Base-by-base conservation (phyloP, 2,888 invertebrate species). In the Eremobia ochroleuca region DNA sequence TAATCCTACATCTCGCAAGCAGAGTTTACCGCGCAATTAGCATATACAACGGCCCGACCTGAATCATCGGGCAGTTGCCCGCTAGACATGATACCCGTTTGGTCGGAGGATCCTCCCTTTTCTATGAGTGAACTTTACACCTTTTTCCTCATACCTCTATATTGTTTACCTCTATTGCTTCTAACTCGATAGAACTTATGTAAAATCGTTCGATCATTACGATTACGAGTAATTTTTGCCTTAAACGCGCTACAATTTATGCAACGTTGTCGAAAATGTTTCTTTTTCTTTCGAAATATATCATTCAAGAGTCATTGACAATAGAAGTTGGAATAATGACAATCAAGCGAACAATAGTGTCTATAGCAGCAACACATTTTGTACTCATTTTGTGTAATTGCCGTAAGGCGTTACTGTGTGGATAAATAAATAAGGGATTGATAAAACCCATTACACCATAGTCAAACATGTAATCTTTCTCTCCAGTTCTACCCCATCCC, bases 401-500 rank as follows among this genome's bases (percentile, higher is more conserved):
- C 49, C 21, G 2, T 25, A 25, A 21, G 25, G 6, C 49, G 49
- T 8, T 52, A 2, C 49, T 25, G 49, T 52, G 3, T 9, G 25
- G 25, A 52, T 25, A 25, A 52, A 46, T 9, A 25, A 52, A 25
- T 11, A 52, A 25, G 1, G 0, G 25, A 52, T 52, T 25, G 9
- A 0, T 52, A 52, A 25, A 52, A 52, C 25, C 25, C 52, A 2
- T 52, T 52, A 25, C 25, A 52, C 52, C 52, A 25, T 34, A 61
- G 4, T 52, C 4, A 68, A 21, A 0, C n/a, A 28, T 37, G 0
- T 2, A 34, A 37, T 58, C 11, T 65, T 72, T n/a, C 59, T 79
- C 81, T 87, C 2, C 92, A 98, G 98, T 98, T 99, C 95, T 99
- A 98, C 92, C 98, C 98, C 77, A 97, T 99, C 65, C 98, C 98